phyloP scores from a whole-genome alignment of 2,797 vertebrate genomes.

The Ceyx erithaca region DNA sequence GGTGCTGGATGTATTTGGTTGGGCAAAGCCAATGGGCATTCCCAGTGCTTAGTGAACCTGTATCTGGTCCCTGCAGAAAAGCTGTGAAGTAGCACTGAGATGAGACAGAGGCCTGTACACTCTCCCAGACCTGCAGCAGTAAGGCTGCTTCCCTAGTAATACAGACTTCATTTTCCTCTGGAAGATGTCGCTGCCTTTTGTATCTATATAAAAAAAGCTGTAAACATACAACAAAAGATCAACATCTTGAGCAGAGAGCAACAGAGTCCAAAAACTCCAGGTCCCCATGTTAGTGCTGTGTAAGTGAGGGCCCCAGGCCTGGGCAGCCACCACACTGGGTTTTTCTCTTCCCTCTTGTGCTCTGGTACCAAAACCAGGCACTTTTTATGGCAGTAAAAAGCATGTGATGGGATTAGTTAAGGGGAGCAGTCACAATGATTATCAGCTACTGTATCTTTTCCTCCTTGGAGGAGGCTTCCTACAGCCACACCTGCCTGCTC shows the following conservation, averaged over 20 bases:
- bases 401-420: slow-evolving; percentile 12
- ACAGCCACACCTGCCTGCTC: not conserved
- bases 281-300: not conserved
- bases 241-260: not conserved
- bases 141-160: not conserved
- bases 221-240: not conserved
- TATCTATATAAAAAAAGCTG: not conserved
- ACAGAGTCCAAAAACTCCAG: not conserved
- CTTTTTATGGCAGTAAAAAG: slow-evolving; percentile 9
- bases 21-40: not conserved
- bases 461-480: not conserved
- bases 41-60: not conserved
- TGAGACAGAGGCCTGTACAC: not conserved
- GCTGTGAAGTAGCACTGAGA: not conserved
- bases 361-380: not conserved
- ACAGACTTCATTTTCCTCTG: not conserved
- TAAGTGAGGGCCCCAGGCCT: not conserved
- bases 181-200: not conserved
- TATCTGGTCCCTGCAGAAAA: not conserved
- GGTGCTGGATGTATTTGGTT: not conserved
- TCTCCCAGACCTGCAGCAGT: not conserved
- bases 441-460: slow-evolving; percentile 27
- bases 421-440: not conserved
- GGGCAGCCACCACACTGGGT: rapidly evolving
- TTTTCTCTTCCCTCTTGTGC: not conserved